Conservation (phyloP, 2,888 invertebrate genomes). For the Patella caerulea region DNA sequence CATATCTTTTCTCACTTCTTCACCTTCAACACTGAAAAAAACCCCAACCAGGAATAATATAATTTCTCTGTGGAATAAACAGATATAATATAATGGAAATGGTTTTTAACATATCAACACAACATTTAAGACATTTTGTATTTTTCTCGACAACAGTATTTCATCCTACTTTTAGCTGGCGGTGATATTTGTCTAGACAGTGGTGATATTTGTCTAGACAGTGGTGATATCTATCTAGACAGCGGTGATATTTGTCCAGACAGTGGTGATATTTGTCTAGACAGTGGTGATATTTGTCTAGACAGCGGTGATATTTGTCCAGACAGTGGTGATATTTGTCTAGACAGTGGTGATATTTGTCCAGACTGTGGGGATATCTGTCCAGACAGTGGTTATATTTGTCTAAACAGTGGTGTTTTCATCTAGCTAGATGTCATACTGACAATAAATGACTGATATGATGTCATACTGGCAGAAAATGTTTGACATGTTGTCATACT, state of each 20-base stretch:
- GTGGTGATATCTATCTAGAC: neutral
- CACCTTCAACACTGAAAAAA: conserved; percentile 61
- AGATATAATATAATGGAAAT: too few species aligned
- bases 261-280: neutral
- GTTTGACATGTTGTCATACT: too few species aligned
- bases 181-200: neutral
- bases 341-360: neutral
- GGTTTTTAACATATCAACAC: too few species aligned
- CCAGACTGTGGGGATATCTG: neutral
- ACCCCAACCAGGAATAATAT: neutral
- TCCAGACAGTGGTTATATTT: neutral
- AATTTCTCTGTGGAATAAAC: too few species aligned
- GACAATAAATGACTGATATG: too few species aligned
- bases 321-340: too few species aligned
- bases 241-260: neutral
- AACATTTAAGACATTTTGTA: too few species aligned
- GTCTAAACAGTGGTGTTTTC: neutral
- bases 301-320: neutral
- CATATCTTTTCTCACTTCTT: conserved; percentile 76
- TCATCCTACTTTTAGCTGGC: too few species aligned
- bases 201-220: neutral
- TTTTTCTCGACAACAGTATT: too few species aligned
- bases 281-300: neutral
- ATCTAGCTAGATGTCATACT: too few species aligned
- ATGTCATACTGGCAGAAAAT: too few species aligned